Base-by-base conservation (phyloP, 2,797 vertebrate species). In the Enteromius radiatus region DNA sequence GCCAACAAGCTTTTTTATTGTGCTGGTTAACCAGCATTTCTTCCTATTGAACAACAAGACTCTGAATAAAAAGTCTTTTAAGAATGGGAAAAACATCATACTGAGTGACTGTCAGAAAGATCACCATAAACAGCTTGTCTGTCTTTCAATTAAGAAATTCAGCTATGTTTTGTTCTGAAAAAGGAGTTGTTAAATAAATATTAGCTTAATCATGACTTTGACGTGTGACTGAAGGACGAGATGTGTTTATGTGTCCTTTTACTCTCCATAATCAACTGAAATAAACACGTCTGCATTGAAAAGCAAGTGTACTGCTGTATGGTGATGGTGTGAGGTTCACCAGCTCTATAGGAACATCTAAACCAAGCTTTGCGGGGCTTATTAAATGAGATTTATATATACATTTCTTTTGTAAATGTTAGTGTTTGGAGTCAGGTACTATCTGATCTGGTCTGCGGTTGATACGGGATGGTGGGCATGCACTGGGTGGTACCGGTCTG, bases 151-250 rank as follows among this genome's bases (percentile, higher is more conserved):
- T 45, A 31, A 56, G 3, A 43, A 28, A 26, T 12, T 21, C 19
- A n/a, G n/a, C 19, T 31, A 70, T 21, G 8, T 4, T 43, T 45
- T 49, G 19, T 17, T 14, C 84, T 85, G 81, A 81, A 81, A 81
- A 82, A 85, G 87, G 78, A 69, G 85, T 86, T 82, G 82, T 85
- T 84, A 84, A 83, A 83, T 89, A 91, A 91, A 93, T 90, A 92
- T 88, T 90, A 83, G 19, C 71, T 71, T 76, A 45, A 65, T 59
- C 71, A 33, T 36, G 63, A 76, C 54, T 36, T 49, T 76, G 41
- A 49, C 15, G 15, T 36, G 38, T 76, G 64, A 61, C 45, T 64
- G 79, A 78, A 71, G 45, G 41, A 43, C 9, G 6, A 21, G 23
- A 45, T 31, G 74, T 71, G 65, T 54, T 47, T 47, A 41, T 64